A percentile compares a stretch with the other conserved stretches of the same genome.
Evolutionary conservation across 2,888 invertebrate genomes (phyloP).

Genomic region (Clistopyga incitator): DNA sequence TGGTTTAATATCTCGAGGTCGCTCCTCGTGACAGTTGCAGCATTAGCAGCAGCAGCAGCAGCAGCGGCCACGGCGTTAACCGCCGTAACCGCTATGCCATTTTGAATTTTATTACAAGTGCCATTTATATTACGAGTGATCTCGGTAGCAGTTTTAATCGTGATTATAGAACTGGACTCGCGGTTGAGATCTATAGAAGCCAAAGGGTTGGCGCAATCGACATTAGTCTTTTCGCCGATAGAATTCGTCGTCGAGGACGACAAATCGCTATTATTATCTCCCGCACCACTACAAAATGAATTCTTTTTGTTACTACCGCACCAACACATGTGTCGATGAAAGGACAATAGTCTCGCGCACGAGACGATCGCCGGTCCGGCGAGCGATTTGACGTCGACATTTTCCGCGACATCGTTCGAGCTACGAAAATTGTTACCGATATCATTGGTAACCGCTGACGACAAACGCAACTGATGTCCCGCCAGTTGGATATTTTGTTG

Average conservation of each 20-base stretch:
- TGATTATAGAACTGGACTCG: constrained; percentile 49
- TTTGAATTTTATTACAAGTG: constrained; percentile 61
- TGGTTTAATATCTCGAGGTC: constrained; percentile 53
- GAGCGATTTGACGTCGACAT: constrained; percentile 37
- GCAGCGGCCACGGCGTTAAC: constrained; percentile 22
- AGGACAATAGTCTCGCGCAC: constrained; percentile 81
- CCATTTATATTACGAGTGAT: constrained; percentile 58
- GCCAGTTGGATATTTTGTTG: constrained; percentile 52
- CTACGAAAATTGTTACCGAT: constrained; percentile 23
- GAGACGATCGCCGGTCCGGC: constrained; percentile 39
- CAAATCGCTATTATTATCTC: constrained; percentile 37
- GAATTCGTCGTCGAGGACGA: constrained; percentile 29
- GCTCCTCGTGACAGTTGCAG: constrained; percentile 35
- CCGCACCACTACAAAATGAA: constrained; percentile 31
- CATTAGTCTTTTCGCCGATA: constrained; percentile 7
- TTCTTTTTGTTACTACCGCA: constrained; percentile 71
- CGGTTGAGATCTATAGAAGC: constrained; percentile 28
- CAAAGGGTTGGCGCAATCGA: constrained; percentile 31
- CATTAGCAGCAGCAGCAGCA: constrained; percentile 16
- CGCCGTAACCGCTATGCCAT: constrained; percentile 46
- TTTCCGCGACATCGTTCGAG: constrained; percentile 3
- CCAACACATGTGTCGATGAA: constrained; percentile 82
- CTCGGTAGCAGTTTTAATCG: constrained; percentile 65
- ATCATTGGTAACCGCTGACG: neutral
- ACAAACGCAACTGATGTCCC: constrained; percentile 36